Evolutionary conservation across 2,113 vertebrate genomes (phyloP).

Genomic region (Cyanistes caeruleus): DNA sequence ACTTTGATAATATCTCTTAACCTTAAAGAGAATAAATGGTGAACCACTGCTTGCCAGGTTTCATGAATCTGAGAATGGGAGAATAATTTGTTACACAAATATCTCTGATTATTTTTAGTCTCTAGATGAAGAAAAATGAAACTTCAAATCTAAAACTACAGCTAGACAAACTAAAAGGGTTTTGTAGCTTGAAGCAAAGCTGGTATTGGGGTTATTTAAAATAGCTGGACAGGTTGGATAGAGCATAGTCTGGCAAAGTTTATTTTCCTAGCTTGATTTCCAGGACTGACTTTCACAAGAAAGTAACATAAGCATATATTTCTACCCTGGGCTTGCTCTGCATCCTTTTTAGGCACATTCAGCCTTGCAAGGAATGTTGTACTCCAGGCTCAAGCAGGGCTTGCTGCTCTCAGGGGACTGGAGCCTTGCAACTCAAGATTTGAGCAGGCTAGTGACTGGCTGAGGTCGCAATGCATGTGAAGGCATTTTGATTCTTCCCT

Average conservation of each 20-base stretch:
- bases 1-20: background rate
- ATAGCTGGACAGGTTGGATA: background rate
- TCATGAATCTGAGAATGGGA: background rate
- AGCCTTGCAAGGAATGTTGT: conserved; percentile 25
- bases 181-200: background rate
- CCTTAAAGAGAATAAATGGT: background rate
- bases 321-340: conserved; percentile 34
- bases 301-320: background rate
- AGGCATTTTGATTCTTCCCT: background rate
- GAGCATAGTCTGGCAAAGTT: background rate
- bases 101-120: conserved; percentile 1
- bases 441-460: background rate
- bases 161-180: background rate
- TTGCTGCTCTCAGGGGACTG: background rate
- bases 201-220: background rate
- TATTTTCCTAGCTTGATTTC: conserved; percentile 47
- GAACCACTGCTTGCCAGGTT: background rate
- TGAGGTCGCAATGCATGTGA: background rate
- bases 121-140: conserved; percentile 5
- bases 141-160: background rate
- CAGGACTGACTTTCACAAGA: background rate
- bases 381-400: background rate
- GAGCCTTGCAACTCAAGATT: background rate
- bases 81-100: background rate
- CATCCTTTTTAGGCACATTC: conserved; percentile 64